These are phyloP conservation scores for Chloropsis hardwickii DNA, from an alignment of 2,113 vertebrate genomes.

Conservation along the genomic window DNA sequence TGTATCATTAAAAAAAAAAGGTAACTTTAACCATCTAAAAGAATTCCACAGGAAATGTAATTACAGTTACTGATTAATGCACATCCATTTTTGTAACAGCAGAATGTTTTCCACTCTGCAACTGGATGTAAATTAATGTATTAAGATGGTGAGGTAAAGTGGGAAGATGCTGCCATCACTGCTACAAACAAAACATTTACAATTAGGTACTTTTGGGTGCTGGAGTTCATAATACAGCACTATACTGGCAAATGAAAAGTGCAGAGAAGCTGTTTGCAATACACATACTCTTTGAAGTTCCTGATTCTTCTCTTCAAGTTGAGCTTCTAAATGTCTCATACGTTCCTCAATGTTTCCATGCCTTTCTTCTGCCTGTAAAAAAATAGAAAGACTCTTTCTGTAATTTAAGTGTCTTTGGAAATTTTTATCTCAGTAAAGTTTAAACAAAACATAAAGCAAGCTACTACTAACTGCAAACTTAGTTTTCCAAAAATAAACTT, in stretches of 20 bases:
- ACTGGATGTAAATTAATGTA: background rate
- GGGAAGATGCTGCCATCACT: background rate
- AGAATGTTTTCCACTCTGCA: background rate
- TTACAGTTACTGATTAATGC: background rate
- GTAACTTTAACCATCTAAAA: background rate
- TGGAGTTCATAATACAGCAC: background rate
- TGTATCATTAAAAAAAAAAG: background rate
- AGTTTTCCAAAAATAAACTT: slow-evolving; percentile 77
- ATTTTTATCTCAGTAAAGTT: slow-evolving; percentile 45
- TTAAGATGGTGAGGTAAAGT: background rate
- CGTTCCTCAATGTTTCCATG: slow-evolving; percentile 98
- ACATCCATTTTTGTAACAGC: background rate
- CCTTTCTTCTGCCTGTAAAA: slow-evolving; percentile 92
- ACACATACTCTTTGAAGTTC: slow-evolving; percentile 92
- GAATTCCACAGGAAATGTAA: background rate
- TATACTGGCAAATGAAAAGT: background rate
- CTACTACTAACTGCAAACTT: slow-evolving; percentile 83
- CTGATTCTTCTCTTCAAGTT: slow-evolving; percentile 99
- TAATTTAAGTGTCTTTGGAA: slow-evolving; percentile 45
- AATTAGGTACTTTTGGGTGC: background rate
- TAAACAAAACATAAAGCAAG: slow-evolving; percentile 84
- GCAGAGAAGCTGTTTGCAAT: background rate
- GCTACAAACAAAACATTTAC: background rate
- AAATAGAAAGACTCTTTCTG: slow-evolving; percentile 53
- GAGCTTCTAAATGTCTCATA: slow-evolving; percentile 95